Base-by-base conservation (phyloP, 1,140 invertebrate species). In the Palaemon carinicauda region DNA sequence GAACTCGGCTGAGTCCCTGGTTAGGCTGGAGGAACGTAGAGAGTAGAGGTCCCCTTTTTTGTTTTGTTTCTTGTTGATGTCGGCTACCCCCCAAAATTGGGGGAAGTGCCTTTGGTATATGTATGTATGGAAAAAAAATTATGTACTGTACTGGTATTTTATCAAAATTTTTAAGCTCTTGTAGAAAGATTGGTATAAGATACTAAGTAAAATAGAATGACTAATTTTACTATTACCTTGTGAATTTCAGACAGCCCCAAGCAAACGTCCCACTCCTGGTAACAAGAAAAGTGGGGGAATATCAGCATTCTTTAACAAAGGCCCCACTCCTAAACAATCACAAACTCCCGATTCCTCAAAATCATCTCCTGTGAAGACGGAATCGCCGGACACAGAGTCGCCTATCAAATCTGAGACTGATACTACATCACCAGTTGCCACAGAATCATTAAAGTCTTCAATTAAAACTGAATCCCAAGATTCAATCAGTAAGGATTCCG, bases 221-320 rank as follows among this genome's bases (percentile, higher is more conserved):
- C 21, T 69, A 10, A 19, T 24, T 15, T 60, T 60, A 27, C 24
- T 27, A 1, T 27, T 31, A 27, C 12, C n/a, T 31, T 31, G 41
- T 41, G 41, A 41, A 41, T 41, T 41, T 29, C 21, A 54, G 51
- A 52, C 52, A 24, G 15, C 78, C 1, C n/a, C 52, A 31, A 80
- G 56, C 15, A 60, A 24, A 15, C 17, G 27, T 33, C 50, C 78
- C 2, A n/a, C 78, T 54, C 24, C 78, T 80, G 27, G 29, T 19
- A 3, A 1, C 14, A 80, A 80, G 27, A 60, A 52, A 29, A 80
- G 56, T 17, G 53, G 53, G 33, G n/a, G 29, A 19, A 80, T 80
- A 31, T 80, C 78, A 33, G 5, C 53, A 41, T 80, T 60, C 53
- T 80, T 80, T 29, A 80, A 60, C 53, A 80, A 80, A 60, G 53